Percentiles rank a stretch among this genome's conserved stretches.
phyloP scores from a whole-genome alignment of 2,888 invertebrate genomes.

The Auanema freiburgensis region DNA sequence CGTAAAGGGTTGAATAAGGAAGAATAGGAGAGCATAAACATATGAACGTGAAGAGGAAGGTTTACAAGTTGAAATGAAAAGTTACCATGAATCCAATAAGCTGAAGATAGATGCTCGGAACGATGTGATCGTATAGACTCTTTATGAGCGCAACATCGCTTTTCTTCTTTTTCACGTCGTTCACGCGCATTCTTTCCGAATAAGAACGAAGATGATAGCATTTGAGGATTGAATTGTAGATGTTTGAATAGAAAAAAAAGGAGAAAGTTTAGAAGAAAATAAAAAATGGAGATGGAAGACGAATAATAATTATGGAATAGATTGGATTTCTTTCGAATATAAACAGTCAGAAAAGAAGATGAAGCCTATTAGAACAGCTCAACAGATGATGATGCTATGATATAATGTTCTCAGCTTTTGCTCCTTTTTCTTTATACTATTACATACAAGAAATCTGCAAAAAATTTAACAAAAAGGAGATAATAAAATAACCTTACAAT shows the following conservation, averaged over 20 bases:
- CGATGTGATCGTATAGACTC: background rate
- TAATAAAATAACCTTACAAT: too few relatives aligned
- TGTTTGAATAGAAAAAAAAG: background rate
- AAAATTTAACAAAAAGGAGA: too few relatives aligned
- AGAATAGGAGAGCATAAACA: background rate
- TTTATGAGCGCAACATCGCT: constrained; percentile 10
- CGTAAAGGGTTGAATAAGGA: too few relatives aligned
- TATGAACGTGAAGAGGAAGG: constrained; percentile 6
- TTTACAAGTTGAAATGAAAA: constrained; percentile 13
- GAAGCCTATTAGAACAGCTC: background rate
- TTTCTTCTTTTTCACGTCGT: constrained; percentile 25
- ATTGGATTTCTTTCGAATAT: background rate
- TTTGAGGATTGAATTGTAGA: constrained; percentile 10
- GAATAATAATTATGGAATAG: background rate
- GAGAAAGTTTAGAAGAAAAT: background rate
- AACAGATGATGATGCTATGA: background rate
- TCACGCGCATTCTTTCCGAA: constrained; percentile 38
- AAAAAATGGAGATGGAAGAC: background rate
- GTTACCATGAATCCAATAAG: background rate
- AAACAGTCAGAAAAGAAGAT: background rate
- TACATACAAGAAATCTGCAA: too few relatives aligned
- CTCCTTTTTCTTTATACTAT: background rate
- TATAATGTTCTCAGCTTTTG: background rate
- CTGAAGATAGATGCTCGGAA: too few relatives aligned
- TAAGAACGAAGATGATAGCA: constrained; percentile 44